Evolutionary conservation across 2,113 vertebrate genomes (phyloP).

Genomic region (Caranx melampygus): DNA sequence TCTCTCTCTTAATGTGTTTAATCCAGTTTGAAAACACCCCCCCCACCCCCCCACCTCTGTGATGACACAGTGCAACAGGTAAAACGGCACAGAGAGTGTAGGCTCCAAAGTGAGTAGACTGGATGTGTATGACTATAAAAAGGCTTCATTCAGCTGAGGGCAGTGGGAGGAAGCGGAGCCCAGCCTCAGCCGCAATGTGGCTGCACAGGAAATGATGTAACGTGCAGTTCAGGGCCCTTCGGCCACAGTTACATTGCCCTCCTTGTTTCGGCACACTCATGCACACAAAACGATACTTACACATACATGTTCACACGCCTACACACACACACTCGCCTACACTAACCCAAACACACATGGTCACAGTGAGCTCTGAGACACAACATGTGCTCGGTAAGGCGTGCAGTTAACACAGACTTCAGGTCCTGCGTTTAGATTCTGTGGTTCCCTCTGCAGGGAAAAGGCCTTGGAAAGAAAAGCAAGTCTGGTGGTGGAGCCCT

Average conservation of each 20-base stretch:
- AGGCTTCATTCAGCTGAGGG: conserved; percentile 81
- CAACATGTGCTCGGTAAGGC: conserved; percentile 73
- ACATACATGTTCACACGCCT: conserved; percentile 48
- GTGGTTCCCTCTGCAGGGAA: conserved; percentile 68
- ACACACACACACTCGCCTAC: conserved; percentile 45
- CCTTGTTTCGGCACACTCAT: conserved; percentile 73
- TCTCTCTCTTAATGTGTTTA: not conserved
- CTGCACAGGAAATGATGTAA: conserved; percentile 85
- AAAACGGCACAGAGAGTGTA: conserved; percentile 3
- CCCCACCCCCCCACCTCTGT: not conserved
- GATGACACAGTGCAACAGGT: conserved; percentile 6
- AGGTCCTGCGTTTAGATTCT: conserved; percentile 70
- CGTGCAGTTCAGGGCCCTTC: conserved; percentile 69
- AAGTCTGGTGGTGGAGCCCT: conserved; percentile 51
- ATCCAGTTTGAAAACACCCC: conserved; percentile 1
- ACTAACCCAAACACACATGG: conserved; percentile 73
- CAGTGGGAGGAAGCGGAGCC: conserved; percentile 78
- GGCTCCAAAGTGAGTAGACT: conserved; percentile 32
- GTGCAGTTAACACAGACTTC: conserved; percentile 65
- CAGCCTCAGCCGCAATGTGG: conserved; percentile 76
- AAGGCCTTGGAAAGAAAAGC: conserved; percentile 75
- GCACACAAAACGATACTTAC: conserved; percentile 43
- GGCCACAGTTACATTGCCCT: conserved; percentile 77
- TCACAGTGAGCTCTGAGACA: conserved; percentile 74
- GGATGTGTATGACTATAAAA: conserved; percentile 69